Evolutionary conservation across 2,888 invertebrate species (phyloP).

Genomic region (Myopa tessellatipennis): DNA sequence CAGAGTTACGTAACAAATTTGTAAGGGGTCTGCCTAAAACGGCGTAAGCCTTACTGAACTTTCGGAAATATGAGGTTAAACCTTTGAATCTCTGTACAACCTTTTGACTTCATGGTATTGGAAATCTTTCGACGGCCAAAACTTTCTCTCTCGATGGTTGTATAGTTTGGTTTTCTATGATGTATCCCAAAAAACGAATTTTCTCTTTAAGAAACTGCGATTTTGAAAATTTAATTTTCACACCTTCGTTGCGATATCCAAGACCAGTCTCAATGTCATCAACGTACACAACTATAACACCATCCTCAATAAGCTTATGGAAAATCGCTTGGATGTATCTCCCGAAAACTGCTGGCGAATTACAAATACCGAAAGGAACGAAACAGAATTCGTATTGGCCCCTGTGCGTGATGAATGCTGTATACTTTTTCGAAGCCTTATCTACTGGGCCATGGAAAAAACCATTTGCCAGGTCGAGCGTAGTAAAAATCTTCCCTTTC

Average conservation of each 20-base stretch:
- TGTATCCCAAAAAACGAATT: conserved; percentile 50
- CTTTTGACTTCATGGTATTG: conserved; percentile 46
- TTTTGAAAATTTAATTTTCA: conserved; percentile 35
- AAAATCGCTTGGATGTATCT: conserved; percentile 40
- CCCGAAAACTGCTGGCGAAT: conserved; percentile 59
- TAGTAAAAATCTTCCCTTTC: conserved; percentile 22
- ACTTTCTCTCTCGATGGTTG: conserved; percentile 46
- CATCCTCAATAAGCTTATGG: conserved; percentile 36
- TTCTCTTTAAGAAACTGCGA: conserved; percentile 17
- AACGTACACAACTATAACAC: conserved; percentile 33
- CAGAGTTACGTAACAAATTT: no score
- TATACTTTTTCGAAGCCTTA: conserved; percentile 29
- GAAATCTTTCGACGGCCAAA: background rate
- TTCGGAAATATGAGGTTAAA: no score
- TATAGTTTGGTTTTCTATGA: conserved; percentile 53
- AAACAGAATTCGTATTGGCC: conserved; percentile 61
- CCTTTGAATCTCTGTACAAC: conserved; percentile 42
- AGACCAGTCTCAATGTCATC: conserved; percentile 31
- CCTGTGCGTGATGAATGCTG: conserved; percentile 26
- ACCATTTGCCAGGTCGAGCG: conserved; percentile 15
- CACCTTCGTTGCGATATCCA: conserved; percentile 21
- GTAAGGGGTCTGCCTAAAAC: no score
- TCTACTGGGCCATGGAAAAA: conserved; percentile 35
- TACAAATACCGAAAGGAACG: conserved; percentile 63
- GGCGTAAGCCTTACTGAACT: no score